Conservation (phyloP, 2,888 invertebrate species). For the Xylocampa areola region DNA sequence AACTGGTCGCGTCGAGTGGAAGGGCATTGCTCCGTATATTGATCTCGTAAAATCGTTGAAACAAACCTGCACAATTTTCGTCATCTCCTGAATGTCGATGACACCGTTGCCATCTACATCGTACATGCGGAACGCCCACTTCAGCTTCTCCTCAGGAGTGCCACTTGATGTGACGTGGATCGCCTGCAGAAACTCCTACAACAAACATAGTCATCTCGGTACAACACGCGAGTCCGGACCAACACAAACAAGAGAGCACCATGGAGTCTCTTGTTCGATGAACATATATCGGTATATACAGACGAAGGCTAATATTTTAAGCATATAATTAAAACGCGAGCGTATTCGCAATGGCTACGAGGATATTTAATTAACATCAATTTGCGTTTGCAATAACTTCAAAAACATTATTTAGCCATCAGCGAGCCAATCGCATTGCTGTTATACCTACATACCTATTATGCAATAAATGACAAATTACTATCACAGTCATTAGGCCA, state of each 20-base stretch:
- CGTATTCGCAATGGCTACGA: constrained; percentile 26
- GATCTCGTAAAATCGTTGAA: constrained; percentile 10
- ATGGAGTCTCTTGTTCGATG: constrained; percentile 54
- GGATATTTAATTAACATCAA: constrained; percentile 10
- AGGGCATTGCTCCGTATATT: constrained; percentile 30
- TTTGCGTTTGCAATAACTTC: constrained; percentile 42
- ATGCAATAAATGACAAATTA: constrained; percentile 15
- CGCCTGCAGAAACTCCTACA: constrained; percentile 98
- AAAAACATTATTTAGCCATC: constrained; percentile 7
- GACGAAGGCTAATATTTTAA: constrained; percentile 38
- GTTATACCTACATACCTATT: not conserved
- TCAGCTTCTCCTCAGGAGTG: constrained; percentile 98
- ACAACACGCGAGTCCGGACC: constrained; percentile 52
- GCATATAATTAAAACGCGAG: constrained; percentile 26
- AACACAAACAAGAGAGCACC: constrained; percentile 50
- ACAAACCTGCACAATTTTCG: constrained; percentile 98
- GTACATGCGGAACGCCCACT: constrained; percentile 99
- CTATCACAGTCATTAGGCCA: too few species aligned
- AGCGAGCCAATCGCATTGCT: constrained; percentile 41
- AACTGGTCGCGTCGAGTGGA: not conserved
- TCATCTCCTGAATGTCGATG: constrained; percentile 99
- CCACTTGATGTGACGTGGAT: constrained; percentile 99
- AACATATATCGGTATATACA: constrained; percentile 36
- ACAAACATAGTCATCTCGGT: constrained; percentile 75
- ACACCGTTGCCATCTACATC: constrained; percentile 99